A percentile compares a stretch with the other conserved stretches of the same genome.
Evolutionary conservation across 2,888 invertebrate genomes (phyloP).

Genomic region (Pristionchus maxplancki): DNA sequence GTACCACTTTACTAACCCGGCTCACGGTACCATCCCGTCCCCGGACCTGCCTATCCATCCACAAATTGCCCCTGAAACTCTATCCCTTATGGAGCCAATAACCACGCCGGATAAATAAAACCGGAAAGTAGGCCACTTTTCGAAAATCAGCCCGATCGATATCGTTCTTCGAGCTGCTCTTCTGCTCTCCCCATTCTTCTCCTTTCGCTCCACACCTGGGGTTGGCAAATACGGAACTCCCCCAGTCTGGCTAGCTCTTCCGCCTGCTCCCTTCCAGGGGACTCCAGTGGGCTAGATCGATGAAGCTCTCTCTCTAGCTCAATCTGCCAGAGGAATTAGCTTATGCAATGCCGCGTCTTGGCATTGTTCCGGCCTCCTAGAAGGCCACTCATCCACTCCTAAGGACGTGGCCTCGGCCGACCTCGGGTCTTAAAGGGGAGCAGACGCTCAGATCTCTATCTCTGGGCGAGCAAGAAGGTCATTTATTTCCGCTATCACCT

Average conservation of each 20-base stretch:
- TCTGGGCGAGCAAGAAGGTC: background rate
- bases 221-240: conserved; percentile 26
- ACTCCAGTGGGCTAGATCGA: background rate
- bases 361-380: too few relatives aligned
- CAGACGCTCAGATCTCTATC: conserved; percentile 1
- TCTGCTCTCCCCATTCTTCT: background rate
- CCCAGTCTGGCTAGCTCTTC: background rate
- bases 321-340: background rate
- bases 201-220: background rate
- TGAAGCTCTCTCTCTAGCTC: background rate
- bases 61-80: background rate
- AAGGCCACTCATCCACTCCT: background rate
- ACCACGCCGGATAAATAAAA: background rate
- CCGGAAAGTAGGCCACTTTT: background rate
- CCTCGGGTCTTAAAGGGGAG: conserved; percentile 24
- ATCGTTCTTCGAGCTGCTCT: background rate
- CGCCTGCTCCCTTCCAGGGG: conserved; percentile 7
- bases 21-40: background rate
- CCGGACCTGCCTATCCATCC: background rate
- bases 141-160: background rate
- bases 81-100: background rate
- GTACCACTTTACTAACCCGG: background rate
- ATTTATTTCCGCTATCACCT: background rate
- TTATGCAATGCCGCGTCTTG: too few relatives aligned
- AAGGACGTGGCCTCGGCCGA: background rate